These are phyloP conservation scores for Anguilla anguilla DNA, from an alignment of 2,797 vertebrate genomes.

Conservation along the genomic window DNA sequence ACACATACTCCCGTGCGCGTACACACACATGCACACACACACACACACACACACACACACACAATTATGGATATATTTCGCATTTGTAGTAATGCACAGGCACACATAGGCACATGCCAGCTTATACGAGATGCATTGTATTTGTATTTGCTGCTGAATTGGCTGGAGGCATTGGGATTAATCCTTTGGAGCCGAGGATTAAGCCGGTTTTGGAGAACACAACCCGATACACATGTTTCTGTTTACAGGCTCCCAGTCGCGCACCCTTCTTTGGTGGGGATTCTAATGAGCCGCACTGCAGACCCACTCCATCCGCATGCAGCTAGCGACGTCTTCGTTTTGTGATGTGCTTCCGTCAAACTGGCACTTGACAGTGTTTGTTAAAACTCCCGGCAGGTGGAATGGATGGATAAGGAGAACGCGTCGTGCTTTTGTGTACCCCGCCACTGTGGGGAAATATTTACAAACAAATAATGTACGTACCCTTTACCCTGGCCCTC, in stretches of 20 bases:
- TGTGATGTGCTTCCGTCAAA: slow-evolving; percentile 26
- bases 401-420: slow-evolving; percentile 13
- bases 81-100: neutral
- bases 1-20: neutral
- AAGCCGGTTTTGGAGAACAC: neutral
- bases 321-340: neutral
- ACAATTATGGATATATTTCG: no score
- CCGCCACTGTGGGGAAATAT: slow-evolving; percentile 18
- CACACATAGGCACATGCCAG: neutral
- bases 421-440: slow-evolving; percentile 21
- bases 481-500: slow-evolving; percentile 26
- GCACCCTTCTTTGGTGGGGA: neutral
- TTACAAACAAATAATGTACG: slow-evolving; percentile 29
- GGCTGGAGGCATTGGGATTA: neutral
- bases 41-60: no score
- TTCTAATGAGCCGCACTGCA: slow-evolving; percentile 6
- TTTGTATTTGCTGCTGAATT: neutral
- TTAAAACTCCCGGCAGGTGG: slow-evolving; percentile 32
- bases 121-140: neutral
- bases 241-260: neutral
- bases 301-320: neutral
- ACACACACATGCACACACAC: neutral
- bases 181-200: neutral
- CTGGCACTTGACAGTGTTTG: slow-evolving; percentile 31
- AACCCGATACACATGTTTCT: neutral